Evolutionary conservation across 2,888 invertebrate genomes (phyloP).

Genomic region (Callimorpha dominula): DNA sequence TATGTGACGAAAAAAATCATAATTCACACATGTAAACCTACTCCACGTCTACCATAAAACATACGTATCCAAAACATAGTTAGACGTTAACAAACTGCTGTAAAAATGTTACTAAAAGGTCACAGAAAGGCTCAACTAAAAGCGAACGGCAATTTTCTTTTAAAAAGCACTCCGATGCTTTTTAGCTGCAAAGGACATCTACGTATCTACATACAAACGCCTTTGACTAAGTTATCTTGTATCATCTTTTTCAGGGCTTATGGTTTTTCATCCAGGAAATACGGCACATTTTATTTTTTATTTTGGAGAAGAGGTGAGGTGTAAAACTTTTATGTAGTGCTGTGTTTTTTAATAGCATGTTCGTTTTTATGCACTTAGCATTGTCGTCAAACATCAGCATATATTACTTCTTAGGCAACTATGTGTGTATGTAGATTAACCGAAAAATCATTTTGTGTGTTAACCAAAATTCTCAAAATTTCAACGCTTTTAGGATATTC

Average conservation of each 20-base stretch:
- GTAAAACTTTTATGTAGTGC: neutral
- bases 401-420: no score
- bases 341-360: neutral
- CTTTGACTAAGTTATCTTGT: constrained; percentile 71
- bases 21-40: neutral
- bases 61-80: constrained; percentile 37
- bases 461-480: no score
- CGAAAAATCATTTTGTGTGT: no score
- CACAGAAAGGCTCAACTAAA: constrained; percentile 48
- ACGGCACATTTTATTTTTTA: constrained; percentile 43
- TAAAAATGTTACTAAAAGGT: constrained; percentile 58
- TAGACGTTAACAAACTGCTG: constrained; percentile 39
- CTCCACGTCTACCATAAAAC: constrained; percentile 14
- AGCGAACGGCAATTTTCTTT: constrained; percentile 61
- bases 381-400: no score
- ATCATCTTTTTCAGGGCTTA: constrained; percentile 67
- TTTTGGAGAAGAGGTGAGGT: constrained; percentile 15
- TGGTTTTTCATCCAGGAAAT: constrained; percentile 44
- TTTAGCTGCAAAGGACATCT: constrained; percentile 58
- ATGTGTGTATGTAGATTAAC: no score
- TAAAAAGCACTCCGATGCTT: constrained; percentile 61
- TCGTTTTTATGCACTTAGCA: neutral
- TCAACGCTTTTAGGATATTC: no score
- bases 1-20: neutral
- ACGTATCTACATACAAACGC: constrained; percentile 65